A percentile compares a stretch with the other conserved stretches of the same genome.
Evolutionary conservation across 1,140 invertebrate genomes (phyloP).

Genomic region (Lasioglossum baleicum): DNA sequence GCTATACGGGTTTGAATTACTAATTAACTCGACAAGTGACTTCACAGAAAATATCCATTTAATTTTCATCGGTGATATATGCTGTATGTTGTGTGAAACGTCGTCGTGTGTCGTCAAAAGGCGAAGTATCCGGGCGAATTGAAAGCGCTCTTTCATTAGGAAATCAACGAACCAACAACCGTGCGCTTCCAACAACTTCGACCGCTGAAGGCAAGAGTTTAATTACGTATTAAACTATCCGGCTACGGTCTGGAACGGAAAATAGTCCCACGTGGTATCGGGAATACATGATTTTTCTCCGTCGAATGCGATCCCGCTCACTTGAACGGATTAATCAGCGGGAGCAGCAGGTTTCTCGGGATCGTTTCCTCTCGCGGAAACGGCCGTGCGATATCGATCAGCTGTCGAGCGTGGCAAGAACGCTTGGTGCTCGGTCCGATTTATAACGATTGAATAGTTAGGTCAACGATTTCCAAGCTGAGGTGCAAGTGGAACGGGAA

Average conservation of each 20-base stretch:
- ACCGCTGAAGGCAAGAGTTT: background rate
- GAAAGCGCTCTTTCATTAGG: background rate
- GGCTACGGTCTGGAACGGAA: no score
- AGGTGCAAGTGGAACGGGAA: slow-evolving; percentile 41
- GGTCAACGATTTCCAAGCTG: slow-evolving; percentile 38
- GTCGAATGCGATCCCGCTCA: no score
- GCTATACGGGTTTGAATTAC: no score
- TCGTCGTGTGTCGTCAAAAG: background rate
- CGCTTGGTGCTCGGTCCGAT: slow-evolving; percentile 19
- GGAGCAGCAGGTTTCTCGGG: no score
- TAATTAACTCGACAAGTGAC: no score
- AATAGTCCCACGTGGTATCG: no score
- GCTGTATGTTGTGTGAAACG: no score
- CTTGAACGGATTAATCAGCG: no score
- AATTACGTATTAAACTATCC: no score
- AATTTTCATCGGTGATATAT: no score
- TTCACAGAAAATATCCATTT: no score
- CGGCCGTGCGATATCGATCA: slow-evolving; percentile 30
- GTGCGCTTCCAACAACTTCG: background rate
- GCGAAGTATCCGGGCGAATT: background rate
- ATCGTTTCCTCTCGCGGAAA: background rate
- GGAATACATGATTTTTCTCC: no score
- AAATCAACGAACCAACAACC: background rate
- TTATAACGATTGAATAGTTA: slow-evolving; percentile 55
- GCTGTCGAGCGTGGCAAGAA: slow-evolving; percentile 6